phyloP scores from a whole-genome alignment of 2,888 invertebrate species.

The Punctoribates punctum region DNA sequence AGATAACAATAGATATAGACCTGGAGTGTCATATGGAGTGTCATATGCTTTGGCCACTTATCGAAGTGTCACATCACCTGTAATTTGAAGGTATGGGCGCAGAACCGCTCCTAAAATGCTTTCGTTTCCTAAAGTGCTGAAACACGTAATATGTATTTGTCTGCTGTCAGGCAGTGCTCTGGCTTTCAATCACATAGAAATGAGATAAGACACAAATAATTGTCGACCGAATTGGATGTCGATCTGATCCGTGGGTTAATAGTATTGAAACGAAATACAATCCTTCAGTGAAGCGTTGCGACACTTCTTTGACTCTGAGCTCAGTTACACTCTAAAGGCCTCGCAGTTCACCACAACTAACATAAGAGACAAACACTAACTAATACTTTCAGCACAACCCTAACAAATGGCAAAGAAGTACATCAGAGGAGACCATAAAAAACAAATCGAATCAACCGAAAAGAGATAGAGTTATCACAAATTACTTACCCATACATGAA shows the following conservation, averaged over 20 bases:
- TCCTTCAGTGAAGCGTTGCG: background rate
- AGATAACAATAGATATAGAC: background rate
- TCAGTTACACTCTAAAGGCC: background rate
- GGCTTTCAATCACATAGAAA: background rate
- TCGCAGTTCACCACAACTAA: too few species aligned
- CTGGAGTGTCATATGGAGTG: background rate
- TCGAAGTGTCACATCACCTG: constrained; percentile 5
- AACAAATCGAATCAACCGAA: background rate
- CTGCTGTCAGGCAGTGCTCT: background rate
- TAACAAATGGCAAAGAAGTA: background rate
- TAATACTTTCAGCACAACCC: background rate
- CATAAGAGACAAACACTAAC: background rate
- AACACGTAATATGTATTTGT: too few species aligned
- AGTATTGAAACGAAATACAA: background rate
- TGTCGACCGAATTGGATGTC: background rate
- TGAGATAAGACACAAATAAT: background rate
- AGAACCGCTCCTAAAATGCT: background rate
- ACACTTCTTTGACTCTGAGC: background rate
- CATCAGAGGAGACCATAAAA: background rate
- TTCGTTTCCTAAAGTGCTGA: background rate
- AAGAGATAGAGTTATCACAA: background rate
- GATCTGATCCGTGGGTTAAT: background rate
- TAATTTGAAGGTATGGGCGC: background rate
- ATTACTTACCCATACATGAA: background rate
- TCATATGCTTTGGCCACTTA: background rate